Base-by-base conservation (phyloP, 2,113 vertebrate species). In the Seriola quinqueradiata region DNA sequence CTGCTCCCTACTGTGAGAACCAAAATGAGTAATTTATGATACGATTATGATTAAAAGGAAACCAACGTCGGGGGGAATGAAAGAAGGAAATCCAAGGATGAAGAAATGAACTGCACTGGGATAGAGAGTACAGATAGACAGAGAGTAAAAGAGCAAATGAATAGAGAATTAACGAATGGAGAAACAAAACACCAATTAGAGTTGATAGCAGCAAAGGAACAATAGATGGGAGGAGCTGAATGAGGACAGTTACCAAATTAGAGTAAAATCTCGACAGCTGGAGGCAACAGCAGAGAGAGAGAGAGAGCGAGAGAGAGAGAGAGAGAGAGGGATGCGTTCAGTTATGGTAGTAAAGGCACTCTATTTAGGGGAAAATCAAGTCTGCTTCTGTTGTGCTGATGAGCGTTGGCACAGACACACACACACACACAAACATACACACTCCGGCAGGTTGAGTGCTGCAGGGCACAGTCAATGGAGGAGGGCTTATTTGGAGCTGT, bases 391-490 rank as follows among this genome's bases (percentile, higher is more conserved):
- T 78, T 52, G 79, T 63, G 61, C 60, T 32, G 63, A 76, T 55
- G 64, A 65, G 60, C 3, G 2, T 13, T 19, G 9, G 21, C n/a
- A 3, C 50, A 61, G 25, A 28, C 42, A 36, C 42, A 50, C 4
- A 38, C 34, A 38, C 34, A 64, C 14, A 46, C 40, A 13, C 32
- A 57, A 40, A 46, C 59, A 34, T 17, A 67, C 42, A 76, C 28
- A 57, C 36, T 69, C 38, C 1, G 9, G 57, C 76, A 77, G 77
- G 70, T 21, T 60, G 68, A 86, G 52, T 25, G 79, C 84, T 78
- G 81, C 80, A 67, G 86, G 84, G 82, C 82, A 81, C 19, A 81
- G 87, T 84, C 46, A 2, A 72, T 64, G 85, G 75, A 85, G 77
- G 85, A 57, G 23, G 83, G 70, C 68, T 73, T 82, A 85, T 84